phyloP scores from a whole-genome alignment of 2,888 invertebrate species.

The Lasioglossum zephyrum region DNA sequence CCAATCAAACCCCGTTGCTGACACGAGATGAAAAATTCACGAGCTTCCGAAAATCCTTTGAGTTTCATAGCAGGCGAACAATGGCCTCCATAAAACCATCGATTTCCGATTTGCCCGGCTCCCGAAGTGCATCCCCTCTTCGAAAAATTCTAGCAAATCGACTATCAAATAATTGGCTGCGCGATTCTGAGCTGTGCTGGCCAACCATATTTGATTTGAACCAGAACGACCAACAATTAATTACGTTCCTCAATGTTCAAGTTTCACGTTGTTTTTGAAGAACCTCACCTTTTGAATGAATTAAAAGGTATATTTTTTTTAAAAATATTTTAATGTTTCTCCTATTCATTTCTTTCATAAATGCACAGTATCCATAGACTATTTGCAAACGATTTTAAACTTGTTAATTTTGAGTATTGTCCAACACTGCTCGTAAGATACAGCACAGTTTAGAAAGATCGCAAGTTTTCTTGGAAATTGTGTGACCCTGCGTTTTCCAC shows the following conservation, averaged over 20 bases:
- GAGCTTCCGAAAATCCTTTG: neutral
- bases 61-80: neutral
- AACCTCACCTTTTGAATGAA: neutral
- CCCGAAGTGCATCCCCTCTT: neutral
- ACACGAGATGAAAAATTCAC: neutral
- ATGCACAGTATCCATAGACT: no score
- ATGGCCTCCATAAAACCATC: neutral
- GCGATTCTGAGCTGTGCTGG: neutral
- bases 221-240: neutral
- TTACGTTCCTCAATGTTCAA: neutral
- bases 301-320: no score
- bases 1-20: neutral
- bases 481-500: conserved; percentile 21
- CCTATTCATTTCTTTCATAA: no score
- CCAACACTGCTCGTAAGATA: neutral
- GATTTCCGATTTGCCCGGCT: neutral
- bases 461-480: neutral
- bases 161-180: neutral
- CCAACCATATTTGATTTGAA: neutral
- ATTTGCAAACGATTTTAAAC: neutral
- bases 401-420: neutral
- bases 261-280: neutral
- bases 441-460: neutral
- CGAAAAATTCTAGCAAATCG: conserved; percentile 22
- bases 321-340: no score